Evolutionary conservation across 2,888 invertebrate species (phyloP).

Genomic region (Stratiomys singularior): DNA sequence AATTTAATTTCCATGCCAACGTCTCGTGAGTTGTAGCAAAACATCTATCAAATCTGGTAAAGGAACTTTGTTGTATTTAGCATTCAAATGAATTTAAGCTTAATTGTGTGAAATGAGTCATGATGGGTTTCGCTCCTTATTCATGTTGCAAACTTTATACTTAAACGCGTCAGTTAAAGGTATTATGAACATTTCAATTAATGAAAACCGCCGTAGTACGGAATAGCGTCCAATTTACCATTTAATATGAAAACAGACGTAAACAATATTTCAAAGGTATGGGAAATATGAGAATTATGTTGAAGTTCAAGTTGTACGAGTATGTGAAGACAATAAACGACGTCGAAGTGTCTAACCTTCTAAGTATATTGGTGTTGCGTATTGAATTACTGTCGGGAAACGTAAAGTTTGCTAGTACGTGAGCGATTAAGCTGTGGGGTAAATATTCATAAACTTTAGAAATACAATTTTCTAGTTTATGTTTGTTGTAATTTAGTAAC

Average conservation of each 20-base stretch:
- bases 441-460: too few species aligned
- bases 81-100: conserved; percentile 29
- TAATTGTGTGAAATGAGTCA: conserved; percentile 43
- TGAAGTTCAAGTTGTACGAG: neutral
- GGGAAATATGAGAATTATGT: neutral
- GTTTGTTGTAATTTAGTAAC: too few species aligned
- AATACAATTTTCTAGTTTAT: too few species aligned
- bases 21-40: neutral
- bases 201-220: conserved; percentile 4
- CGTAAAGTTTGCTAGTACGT: too few species aligned
- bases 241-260: neutral
- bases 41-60: neutral
- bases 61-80: conserved; percentile 16
- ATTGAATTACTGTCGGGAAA: neutral
- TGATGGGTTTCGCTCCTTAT: conserved; percentile 31
- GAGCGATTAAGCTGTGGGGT: too few species aligned
- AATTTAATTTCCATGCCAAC: neutral
- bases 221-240: neutral
- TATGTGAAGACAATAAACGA: neutral
- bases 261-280: neutral
- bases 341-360: conserved; percentile 10
- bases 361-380: conserved; percentile 6
- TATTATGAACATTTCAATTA: conserved; percentile 38
- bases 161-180: conserved; percentile 39
- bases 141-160: conserved; percentile 37